Evolutionary conservation across 2,888 invertebrate species (phyloP).

Genomic region (Lagria hirta): DNA sequence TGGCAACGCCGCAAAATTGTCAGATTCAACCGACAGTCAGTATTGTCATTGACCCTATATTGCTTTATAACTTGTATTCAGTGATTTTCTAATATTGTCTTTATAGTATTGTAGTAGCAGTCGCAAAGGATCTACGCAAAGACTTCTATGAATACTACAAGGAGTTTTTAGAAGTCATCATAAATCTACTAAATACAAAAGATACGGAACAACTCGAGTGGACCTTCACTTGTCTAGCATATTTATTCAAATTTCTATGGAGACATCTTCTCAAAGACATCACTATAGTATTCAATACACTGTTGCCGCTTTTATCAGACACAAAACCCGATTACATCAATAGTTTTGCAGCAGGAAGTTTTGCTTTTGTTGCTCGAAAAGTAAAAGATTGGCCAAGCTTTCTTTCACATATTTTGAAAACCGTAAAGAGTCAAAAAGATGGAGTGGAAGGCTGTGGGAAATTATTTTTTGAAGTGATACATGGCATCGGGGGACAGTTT

Average conservation of each 20-base stretch:
- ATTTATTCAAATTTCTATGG: constrained; percentile 88
- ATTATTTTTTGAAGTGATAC: constrained; percentile 84
- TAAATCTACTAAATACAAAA: constrained; percentile 70
- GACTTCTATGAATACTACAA: constrained; percentile 89
- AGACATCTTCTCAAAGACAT: constrained; percentile 80
- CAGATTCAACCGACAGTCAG: no score
- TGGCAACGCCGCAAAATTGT: no score
- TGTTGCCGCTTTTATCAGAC: constrained; percentile 76
- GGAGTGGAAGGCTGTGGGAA: constrained; percentile 80
- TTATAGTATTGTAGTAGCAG: constrained; percentile 75
- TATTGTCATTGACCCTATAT: no score
- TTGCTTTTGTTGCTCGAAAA: constrained; percentile 91
- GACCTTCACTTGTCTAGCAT: constrained; percentile 82
- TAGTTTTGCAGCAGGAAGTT: constrained; percentile 94
- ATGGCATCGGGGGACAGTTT: constrained; percentile 80
- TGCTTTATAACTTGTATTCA: neutral
- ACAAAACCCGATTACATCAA: constrained; percentile 81
- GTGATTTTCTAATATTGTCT: constrained; percentile 29
- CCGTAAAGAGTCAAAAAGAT: constrained; percentile 66
- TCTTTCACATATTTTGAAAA: constrained; percentile 67
- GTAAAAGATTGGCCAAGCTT: constrained; percentile 78
- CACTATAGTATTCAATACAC: constrained; percentile 66
- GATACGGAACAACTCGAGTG: constrained; percentile 85
- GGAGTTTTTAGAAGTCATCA: constrained; percentile 70
- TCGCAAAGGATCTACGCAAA: constrained; percentile 83